Evolutionary conservation across 2,888 invertebrate species (phyloP).

Genomic region (Hofmannophila pseudospretella): DNA sequence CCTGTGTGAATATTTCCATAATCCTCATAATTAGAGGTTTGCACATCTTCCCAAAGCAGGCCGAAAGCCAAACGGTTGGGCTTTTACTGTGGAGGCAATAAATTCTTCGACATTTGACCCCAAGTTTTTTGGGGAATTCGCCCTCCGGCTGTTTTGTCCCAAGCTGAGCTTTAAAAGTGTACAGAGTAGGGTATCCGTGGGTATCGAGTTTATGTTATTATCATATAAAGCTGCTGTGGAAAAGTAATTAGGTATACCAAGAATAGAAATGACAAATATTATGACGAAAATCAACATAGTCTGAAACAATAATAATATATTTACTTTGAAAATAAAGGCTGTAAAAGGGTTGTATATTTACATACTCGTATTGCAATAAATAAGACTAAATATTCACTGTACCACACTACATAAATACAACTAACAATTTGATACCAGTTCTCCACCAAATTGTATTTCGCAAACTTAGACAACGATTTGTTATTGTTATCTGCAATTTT

Average conservation of each 20-base stretch:
- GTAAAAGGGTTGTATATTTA: too few species aligned
- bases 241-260: too few species aligned
- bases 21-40: slow-evolving; percentile 76
- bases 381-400: background rate
- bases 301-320: too few species aligned
- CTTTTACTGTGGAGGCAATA: slow-evolving; percentile 71
- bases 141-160: slow-evolving; percentile 58
- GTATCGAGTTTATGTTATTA: slow-evolving; percentile 1
- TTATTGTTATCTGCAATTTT: slow-evolving; percentile 7
- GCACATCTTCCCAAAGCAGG: slow-evolving; percentile 71
- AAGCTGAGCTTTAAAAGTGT: slow-evolving; percentile 36
- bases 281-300: too few species aligned
- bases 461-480: slow-evolving; percentile 1
- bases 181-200: slow-evolving; percentile 39
- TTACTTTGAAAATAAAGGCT: too few species aligned
- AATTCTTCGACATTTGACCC: slow-evolving; percentile 78
- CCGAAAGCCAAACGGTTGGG: slow-evolving; percentile 63
- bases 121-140: slow-evolving; percentile 67
- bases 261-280: too few species aligned
- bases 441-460: background rate
- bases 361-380: background rate
- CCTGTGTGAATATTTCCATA: slow-evolving; percentile 78
- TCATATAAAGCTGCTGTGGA: too few species aligned
- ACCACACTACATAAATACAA: background rate
- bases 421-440: background rate